phyloP scores from a whole-genome alignment of 2,888 invertebrate species.

The Erpobdella octoculata region DNA sequence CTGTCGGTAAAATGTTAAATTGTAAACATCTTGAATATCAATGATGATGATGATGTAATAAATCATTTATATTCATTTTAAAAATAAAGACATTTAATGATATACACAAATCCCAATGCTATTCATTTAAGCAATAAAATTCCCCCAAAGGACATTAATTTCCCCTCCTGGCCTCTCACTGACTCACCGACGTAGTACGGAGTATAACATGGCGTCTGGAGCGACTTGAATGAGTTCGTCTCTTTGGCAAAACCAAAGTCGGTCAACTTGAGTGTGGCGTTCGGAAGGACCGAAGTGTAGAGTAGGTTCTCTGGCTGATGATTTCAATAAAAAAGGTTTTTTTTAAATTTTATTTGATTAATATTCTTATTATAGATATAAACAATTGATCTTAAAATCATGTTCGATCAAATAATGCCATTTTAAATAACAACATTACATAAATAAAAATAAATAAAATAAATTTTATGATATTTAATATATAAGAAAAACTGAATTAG shows the following conservation, averaged over 20 bases:
- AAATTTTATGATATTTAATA: no score
- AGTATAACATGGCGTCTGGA: conserved; percentile 96
- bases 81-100: neutral
- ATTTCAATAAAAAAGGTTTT: no score
- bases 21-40: neutral
- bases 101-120: neutral
- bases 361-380: no score
- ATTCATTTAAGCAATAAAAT: no score
- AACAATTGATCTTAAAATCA: no score
- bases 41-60: neutral
- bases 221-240: conserved; percentile 72
- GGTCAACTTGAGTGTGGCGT: conserved; percentile 86
- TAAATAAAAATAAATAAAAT: no score
- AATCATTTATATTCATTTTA: neutral
- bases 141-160: no score
- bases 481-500: no score
- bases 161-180: no score
- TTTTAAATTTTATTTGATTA: no score
- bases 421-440: no score
- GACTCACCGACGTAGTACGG: conserved; percentile 89
- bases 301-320: conserved; percentile 77
- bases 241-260: conserved; percentile 99
- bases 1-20: conserved; percentile 46
- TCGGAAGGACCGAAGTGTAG: conserved; percentile 63
- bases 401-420: no score